A percentile compares a stretch with the other conserved stretches of the same genome.
Conservation (phyloP, 2,888 invertebrate genomes). For the Apotomis turbidana region DNA sequence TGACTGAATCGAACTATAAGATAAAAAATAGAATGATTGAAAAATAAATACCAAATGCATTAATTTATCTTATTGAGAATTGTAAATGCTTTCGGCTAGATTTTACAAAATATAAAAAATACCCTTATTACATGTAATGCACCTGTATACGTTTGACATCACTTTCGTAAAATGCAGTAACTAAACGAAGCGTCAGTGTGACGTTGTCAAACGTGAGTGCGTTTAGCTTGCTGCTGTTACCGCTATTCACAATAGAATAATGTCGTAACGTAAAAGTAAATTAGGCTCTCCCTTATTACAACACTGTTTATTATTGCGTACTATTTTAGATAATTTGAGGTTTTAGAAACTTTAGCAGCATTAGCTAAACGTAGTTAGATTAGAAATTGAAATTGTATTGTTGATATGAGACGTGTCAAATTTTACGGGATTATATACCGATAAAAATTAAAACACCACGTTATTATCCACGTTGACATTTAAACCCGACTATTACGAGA, state of each 20-base stretch:
- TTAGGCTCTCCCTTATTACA: accelerated
- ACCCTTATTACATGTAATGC: no score
- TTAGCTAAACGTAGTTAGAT: constrained; percentile 9
- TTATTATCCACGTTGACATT: constrained; percentile 9
- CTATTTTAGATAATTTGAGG: not conserved
- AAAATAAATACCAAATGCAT: no score
- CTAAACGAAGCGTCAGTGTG: constrained; percentile 35
- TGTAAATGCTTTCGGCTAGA: no score
- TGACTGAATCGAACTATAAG: no score
- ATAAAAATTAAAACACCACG: constrained; percentile 32
- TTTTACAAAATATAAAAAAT: no score
- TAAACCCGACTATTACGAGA: not conserved
- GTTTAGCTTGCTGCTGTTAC: not conserved
- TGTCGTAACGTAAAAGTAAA: not conserved
- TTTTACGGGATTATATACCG: constrained; percentile 12
- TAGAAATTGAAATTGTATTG: constrained; percentile 36
- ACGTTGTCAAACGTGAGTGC: constrained; percentile 13
- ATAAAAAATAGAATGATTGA: no score
- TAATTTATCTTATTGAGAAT: no score
- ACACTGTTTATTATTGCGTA: not conserved
- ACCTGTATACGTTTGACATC: no score
- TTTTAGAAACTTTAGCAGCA: not conserved
- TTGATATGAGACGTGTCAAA: constrained; percentile 40
- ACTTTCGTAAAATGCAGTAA: constrained; percentile 19
- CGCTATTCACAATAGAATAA: not conserved